Evolutionary conservation across 2,797 vertebrate species (phyloP).

Genomic region (Characodon lateralis): DNA sequence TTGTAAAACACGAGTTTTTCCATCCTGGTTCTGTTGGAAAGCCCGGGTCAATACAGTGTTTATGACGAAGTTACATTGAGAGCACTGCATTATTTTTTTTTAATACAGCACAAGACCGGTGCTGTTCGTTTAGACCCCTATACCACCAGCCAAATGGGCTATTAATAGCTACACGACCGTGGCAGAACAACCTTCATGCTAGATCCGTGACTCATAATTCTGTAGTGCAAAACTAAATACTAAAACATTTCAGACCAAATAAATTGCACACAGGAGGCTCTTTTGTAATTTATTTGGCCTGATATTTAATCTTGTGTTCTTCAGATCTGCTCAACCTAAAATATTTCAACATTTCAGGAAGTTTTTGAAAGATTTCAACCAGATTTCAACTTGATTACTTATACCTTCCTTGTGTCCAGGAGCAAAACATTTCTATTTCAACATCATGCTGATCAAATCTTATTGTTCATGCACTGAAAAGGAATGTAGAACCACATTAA

Average conservation of each 20-base stretch:
- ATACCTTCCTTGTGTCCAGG: neutral
- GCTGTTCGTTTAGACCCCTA: constrained; percentile 45
- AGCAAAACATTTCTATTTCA: neutral
- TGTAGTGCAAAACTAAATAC: constrained; percentile 56
- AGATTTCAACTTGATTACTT: neutral
- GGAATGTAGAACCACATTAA: neutral
- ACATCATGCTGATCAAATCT: neutral
- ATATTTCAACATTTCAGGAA: neutral
- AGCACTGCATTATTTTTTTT: constrained; percentile 22
- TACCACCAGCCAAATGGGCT: constrained; percentile 55
- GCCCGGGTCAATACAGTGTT: neutral
- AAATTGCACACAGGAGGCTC: neutral
- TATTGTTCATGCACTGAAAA: neutral
- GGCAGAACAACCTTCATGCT: constrained; percentile 71
- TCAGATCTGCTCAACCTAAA: neutral
- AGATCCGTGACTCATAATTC: constrained; percentile 63
- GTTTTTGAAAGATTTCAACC: neutral
- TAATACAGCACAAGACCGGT: constrained; percentile 31
- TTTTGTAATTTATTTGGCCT: constrained; percentile 5
- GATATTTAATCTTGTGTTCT: neutral
- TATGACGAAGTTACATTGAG: constrained; percentile 4
- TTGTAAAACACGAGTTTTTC: neutral
- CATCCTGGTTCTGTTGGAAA: neutral
- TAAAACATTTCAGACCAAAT: constrained; percentile 27
- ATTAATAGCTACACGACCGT: constrained; percentile 73